phyloP scores from a whole-genome alignment of 2,797 vertebrate genomes.

The Ambastaia sidthimunki region DNA sequence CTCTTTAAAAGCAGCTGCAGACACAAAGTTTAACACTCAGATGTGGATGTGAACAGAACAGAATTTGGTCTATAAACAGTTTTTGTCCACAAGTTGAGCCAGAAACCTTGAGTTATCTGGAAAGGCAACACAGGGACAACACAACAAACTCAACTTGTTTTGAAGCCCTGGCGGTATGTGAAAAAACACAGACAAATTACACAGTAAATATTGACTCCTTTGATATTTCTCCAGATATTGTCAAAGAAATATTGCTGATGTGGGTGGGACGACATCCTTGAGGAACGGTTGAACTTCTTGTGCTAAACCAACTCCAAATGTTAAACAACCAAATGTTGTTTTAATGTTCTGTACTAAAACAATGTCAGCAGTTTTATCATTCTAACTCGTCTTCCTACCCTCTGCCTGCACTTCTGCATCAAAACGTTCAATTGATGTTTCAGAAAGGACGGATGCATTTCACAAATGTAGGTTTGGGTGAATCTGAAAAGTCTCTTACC shows the following conservation, averaged over 20 bases:
- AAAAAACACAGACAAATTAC: conserved; percentile 28
- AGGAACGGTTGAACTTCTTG: conserved; percentile 23
- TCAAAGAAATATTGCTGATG: conserved; percentile 26
- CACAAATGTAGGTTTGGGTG: not conserved
- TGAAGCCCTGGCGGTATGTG: conserved; percentile 10
- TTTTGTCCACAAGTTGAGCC: not conserved
- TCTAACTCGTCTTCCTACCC: not conserved
- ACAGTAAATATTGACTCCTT: conserved; percentile 14
- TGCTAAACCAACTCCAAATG: conserved; percentile 13
- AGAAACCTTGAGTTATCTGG: not conserved
- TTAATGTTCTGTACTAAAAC: conserved; percentile 32
- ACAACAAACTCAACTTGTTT: conserved; percentile 11
- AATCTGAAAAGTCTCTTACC: conserved; percentile 72
- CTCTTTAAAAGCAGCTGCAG: conserved; percentile 89
- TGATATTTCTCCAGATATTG: conserved; percentile 28
- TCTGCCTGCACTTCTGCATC: not conserved
- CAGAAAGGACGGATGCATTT: not conserved
- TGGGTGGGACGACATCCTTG: conserved; percentile 21
- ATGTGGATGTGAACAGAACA: not conserved
- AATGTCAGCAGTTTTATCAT: not conserved
- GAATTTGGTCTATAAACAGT: not conserved
- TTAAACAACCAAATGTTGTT: conserved; percentile 12
- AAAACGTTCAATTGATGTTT: conserved; percentile 12
- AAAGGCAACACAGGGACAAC: not conserved
- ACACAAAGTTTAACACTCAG: conserved; percentile 25